A percentile compares a stretch with the other conserved stretches of the same genome.
These are phyloP conservation scores for Latrodectus hesperus DNA, from an alignment of 2,888 invertebrate species.

Conservation along the genomic window DNA sequence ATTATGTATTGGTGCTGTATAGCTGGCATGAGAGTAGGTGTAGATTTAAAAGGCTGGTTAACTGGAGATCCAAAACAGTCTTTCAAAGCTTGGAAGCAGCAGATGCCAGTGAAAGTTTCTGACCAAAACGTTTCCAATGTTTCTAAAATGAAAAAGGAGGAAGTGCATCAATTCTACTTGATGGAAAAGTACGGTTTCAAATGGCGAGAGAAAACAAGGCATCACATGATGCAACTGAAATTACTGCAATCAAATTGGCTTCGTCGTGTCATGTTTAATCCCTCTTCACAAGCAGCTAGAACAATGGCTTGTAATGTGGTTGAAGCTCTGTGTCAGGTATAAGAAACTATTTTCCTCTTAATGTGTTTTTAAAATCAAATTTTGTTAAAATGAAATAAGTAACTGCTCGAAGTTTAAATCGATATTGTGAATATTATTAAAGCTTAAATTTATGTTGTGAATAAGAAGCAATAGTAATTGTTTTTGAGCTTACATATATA, in stretches of 20 bases:
- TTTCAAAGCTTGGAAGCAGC: constrained; percentile 83
- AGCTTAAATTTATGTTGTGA: no score
- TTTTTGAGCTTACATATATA: no score
- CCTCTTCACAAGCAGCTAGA: constrained; percentile 90
- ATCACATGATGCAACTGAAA: constrained; percentile 57
- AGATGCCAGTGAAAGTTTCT: constrained; percentile 77
- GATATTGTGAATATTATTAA: no score
- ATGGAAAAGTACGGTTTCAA: constrained; percentile 84
- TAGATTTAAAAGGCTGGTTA: constrained; percentile 85
- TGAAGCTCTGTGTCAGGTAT: constrained; percentile 85
- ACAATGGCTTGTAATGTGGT: constrained; percentile 92
- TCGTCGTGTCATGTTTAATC: constrained; percentile 92
- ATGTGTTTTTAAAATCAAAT: background rate
- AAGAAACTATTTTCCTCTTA: constrained; percentile 57
- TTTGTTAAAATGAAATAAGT: no score
- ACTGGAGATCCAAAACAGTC: constrained; percentile 82
- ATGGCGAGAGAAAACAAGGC: constrained; percentile 79
- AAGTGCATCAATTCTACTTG: constrained; percentile 79
- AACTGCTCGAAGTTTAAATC: no score
- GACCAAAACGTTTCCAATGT: constrained; percentile 67
- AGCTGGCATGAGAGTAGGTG: constrained; percentile 80
- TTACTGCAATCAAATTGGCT: constrained; percentile 84
- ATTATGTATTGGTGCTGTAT: constrained; percentile 71
- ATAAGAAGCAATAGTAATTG: no score
- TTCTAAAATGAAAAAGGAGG: constrained; percentile 73